Evolutionary conservation across 2,888 invertebrate species (phyloP), one percentile per base, ranked within the genome.

Genomic region (Brachylomia viminalis): DNA sequence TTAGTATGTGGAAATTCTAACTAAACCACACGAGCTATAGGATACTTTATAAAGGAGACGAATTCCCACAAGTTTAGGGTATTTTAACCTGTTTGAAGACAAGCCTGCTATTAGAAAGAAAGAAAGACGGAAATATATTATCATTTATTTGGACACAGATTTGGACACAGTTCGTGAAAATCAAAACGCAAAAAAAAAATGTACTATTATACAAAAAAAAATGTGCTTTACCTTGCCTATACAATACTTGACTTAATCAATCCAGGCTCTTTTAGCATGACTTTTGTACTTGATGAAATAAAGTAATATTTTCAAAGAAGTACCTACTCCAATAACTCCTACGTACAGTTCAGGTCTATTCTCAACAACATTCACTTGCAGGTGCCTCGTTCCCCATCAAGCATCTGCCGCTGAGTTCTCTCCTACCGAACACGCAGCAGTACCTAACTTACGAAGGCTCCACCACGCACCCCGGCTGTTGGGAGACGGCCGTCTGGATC

Each of bases 401-500:
- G 90, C 98, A 98, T 92, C 97, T 99, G 90, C 98, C 99, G 47
- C 97, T 99, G 87, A 97, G 98, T 90, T 98, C 98, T 75, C 96
- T 99, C 75, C 97, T 99, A 89, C 99, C 99, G 83, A 98, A 98
- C 92, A 99, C 99, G 64, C 98, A 98, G 90, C 98, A 98, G 93
- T 99, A 99, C 96, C 98, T 99, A 97, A 99, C 99, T 49, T 99
- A 99, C 95, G 99, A 99, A 93, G 99, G 99, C 42, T 99, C 99
- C 86, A 98, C 99, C 88, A 99, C 99, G 75, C 99, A 99, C 95
- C 99, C 99, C 15, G 99, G 99, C 69, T 99, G 99, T 95, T 99
- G 99, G 98, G 99, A 99, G 96, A 99, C 99, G n/a, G 99, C 99
- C 58, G 99, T 99, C 79, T 99, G 99, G 99, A 98, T 99, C 92